Percentiles rank a stretch among this genome's conserved stretches.
These are phyloP conservation scores for Ariolimax columbianus DNA, from an alignment of 2,888 invertebrate genomes.

Conservation along the genomic window DNA sequence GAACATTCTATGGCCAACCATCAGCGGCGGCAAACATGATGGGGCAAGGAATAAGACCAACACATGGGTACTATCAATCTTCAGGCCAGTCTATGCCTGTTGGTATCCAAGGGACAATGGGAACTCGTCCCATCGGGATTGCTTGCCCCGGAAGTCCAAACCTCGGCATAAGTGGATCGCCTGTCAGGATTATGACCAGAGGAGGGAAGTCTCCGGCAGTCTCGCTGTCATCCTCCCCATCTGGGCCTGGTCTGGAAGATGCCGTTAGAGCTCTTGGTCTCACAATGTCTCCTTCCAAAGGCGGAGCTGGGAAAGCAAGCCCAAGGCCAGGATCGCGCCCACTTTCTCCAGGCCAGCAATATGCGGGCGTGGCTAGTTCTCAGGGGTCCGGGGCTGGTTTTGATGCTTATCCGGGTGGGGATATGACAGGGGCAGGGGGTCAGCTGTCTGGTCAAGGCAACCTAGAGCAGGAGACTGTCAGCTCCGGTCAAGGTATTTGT, in stretches of 20 bases:
- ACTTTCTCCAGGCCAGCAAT: constrained; percentile 43
- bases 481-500: constrained; percentile 31
- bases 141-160: constrained; percentile 38
- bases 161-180: constrained; percentile 45
- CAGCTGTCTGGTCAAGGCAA: constrained; percentile 5
- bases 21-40: constrained; percentile 5
- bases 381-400: not conserved
- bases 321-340: constrained; percentile 38
- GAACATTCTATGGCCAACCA: constrained; percentile 23
- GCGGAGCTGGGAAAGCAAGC: constrained; percentile 10
- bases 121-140: constrained; percentile 20
- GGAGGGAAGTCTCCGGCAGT: constrained; percentile 47
- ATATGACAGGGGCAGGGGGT: not conserved
- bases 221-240: constrained; percentile 44
- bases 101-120: not conserved
- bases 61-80: not conserved
- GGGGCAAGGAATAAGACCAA: not conserved
- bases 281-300: constrained; percentile 46
- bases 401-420: not conserved
- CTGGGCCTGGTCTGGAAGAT: constrained; percentile 50
- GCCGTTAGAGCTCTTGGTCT: constrained; percentile 49
- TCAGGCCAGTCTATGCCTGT: constrained; percentile 19
- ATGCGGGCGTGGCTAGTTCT: constrained; percentile 16
- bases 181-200: constrained; percentile 47
- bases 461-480: constrained; percentile 15